These are phyloP conservation scores for Pangasius mekongensis DNA, from an alignment of 2,797 vertebrate genomes.

Conservation along the genomic window DNA sequence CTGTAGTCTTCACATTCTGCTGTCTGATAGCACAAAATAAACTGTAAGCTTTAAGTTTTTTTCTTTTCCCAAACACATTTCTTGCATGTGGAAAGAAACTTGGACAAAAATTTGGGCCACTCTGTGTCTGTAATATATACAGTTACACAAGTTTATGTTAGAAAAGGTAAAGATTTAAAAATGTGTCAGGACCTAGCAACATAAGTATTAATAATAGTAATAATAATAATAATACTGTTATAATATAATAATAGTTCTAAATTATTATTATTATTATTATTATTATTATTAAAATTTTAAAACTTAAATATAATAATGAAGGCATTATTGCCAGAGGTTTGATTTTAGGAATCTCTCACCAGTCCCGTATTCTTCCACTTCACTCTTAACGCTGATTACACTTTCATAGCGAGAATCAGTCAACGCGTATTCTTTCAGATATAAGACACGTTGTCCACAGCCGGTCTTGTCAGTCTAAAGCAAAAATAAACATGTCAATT, in stretches of 20 bases:
- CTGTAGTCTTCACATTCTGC: neutral
- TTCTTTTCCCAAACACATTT: neutral
- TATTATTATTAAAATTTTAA: too few relatives aligned
- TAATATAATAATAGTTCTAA: too few relatives aligned
- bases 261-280: too few relatives aligned
- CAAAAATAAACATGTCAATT: neutral
- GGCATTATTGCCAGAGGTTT: neutral
- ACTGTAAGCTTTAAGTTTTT: neutral
- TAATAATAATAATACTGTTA: too few relatives aligned
- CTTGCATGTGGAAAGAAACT: too few relatives aligned
- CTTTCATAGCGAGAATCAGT: conserved; percentile 52
- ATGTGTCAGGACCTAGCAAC: too few relatives aligned
- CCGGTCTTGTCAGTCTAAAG: conserved; percentile 77
- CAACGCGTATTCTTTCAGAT: conserved; percentile 62
- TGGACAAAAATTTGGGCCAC: too few relatives aligned
- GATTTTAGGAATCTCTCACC: conserved; percentile 64
- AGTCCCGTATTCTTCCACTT: conserved; percentile 75
- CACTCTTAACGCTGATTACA: conserved; percentile 64
- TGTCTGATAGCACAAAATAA: neutral
- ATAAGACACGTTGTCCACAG: conserved; percentile 70
- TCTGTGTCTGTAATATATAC: neutral
- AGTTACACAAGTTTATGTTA: too few relatives aligned
- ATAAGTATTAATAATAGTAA: too few relatives aligned
- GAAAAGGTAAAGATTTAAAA: too few relatives aligned
- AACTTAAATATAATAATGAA: neutral